Evolutionary conservation across 1,140 invertebrate genomes (phyloP).

Genomic region (Drosophila carrolli): DNA sequence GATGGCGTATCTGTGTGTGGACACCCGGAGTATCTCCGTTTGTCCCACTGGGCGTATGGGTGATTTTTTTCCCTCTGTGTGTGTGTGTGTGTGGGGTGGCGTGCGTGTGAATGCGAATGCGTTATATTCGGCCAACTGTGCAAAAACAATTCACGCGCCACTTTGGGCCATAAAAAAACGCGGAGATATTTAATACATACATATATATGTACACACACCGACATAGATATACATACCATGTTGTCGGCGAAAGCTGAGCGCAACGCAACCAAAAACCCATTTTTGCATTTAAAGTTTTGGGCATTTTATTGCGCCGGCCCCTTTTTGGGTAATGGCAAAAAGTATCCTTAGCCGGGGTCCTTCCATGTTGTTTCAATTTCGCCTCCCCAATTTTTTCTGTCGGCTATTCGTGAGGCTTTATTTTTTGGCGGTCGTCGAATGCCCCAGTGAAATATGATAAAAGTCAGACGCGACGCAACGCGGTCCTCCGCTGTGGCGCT

Average conservation of each 20-base stretch:
- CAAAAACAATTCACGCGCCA: constrained; percentile 61
- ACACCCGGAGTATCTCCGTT: constrained; percentile 1
- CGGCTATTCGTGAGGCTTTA: constrained; percentile 1
- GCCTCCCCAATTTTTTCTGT: constrained; percentile 9
- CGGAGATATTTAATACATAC: constrained; percentile 35
- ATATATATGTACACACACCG: constrained; percentile 3
- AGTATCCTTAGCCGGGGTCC: constrained; percentile 32
- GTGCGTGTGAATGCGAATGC: constrained; percentile 38
- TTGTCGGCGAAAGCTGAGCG: constrained; percentile 2
- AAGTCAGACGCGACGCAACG: constrained; percentile 50
- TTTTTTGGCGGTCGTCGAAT: constrained; percentile 56
- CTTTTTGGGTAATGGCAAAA: constrained; percentile 40
- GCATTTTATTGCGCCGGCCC: constrained; percentile 53
- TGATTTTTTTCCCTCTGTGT: not conserved
- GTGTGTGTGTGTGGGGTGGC: not conserved
- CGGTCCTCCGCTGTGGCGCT: constrained; percentile 33
- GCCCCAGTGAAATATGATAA: constrained; percentile 79
- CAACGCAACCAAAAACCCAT: constrained; percentile 40
- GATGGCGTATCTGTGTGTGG: not conserved
- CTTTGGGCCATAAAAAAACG: constrained; percentile 48
- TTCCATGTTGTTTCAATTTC: constrained; percentile 42
- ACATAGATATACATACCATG: constrained; percentile 2
- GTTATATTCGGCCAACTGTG: constrained; percentile 47
- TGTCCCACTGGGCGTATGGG: constrained; percentile 12
- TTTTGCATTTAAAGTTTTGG: constrained; percentile 75